Evolutionary conservation across 1,140 invertebrate genomes (phyloP), one percentile per base, ranked within the genome.

Genomic region (Aporrectodea caliginosa): DNA sequence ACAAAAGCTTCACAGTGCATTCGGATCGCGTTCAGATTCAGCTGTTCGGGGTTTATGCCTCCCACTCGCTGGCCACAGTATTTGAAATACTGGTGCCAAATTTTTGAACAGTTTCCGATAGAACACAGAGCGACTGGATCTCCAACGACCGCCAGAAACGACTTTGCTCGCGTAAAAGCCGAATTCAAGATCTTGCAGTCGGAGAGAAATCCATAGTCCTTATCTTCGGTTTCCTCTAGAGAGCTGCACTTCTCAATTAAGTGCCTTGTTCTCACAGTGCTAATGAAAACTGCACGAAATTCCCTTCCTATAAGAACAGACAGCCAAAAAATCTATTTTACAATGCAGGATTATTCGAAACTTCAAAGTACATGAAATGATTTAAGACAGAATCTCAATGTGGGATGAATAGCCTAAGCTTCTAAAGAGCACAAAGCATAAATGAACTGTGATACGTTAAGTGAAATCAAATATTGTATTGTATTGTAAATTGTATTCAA

Each of bases 171-270:
- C 0, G 94, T 96, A 6, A 96, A 92, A 0, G 94, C 94, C 0
- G 94, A 95, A 84, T 95, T 96, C 0, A 96, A 85, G 0, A 96
- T 89, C 83, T 94, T 93, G 0, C 93, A 92, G 88, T 95, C 94
- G 0, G 93, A 94, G 22, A 96, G 85, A 85, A 96, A 95, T 0
- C 94, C 94, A 85, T 94, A 94, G 84, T 95, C 93, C 93, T 34
- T 92, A 90, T 86, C 95, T 68, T 92, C 89, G 69, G 92, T 90
- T 70, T 93, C 91, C 73, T 86, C 88, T 77, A 85, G 86, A 6
- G 81, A 80, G 43, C 22, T 77, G 82, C 84, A 85, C 33, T 83
- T 82, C 86, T 88, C 88, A 85, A 93, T 94, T 0, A 93, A 93
- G 76, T 92, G 89, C 70, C 93, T 88, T 0, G 94, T 95, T 2